Evolutionary conservation across 2,113 vertebrate genomes (phyloP), one percentile per base, ranked within the genome.

Genomic region (Rostratula benghalensis): DNA sequence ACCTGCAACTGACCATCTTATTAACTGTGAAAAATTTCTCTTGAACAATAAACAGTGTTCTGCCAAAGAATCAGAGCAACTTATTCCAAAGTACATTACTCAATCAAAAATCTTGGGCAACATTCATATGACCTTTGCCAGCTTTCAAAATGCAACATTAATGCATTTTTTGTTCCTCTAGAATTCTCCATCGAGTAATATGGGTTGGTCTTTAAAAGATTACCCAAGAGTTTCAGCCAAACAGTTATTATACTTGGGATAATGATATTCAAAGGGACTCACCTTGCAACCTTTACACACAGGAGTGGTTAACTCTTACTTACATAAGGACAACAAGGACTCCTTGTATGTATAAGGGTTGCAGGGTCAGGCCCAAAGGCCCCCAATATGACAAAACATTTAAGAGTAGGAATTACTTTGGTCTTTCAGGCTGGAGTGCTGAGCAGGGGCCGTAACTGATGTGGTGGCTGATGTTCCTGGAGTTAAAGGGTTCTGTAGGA

Each of bases 11-110:
- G 77, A 91, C 88, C 83, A 79, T 70, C 88, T 91, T 95, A 96
- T 94, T 96, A 97, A 94, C 92, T 89, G 89, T 88, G 92, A 97
- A 96, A 88, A 97, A 95, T 78, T 82, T 94, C 45, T 39, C 87
- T 91, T 80, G 74, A 96, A 89, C 94, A 96, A 97, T 93, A 96
- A 95, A 94, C 57, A 84, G 46, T 67, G 70, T 86, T 94, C 85
- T 93, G 79, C 87, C 92, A 97, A 86, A 95, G 77, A 95, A 95
- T 80, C 85, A 70, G 69, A 94, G 84, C 35, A 91, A 94, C 86
- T 78, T 93, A 79, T 91, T 94, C 95, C 94, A 95, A 91, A 96
- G 67, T 80, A 91, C 59, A 94, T 96, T 95, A 93, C 78, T 94
- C 90, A 89, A 39, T 57, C 78, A 60, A 46, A 96, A 95, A 96